A percentile compares a stretch with the other conserved stretches of the same genome.
phyloP scores from a whole-genome alignment of 2,797 vertebrate genomes.

The Hirundo rustica region DNA sequence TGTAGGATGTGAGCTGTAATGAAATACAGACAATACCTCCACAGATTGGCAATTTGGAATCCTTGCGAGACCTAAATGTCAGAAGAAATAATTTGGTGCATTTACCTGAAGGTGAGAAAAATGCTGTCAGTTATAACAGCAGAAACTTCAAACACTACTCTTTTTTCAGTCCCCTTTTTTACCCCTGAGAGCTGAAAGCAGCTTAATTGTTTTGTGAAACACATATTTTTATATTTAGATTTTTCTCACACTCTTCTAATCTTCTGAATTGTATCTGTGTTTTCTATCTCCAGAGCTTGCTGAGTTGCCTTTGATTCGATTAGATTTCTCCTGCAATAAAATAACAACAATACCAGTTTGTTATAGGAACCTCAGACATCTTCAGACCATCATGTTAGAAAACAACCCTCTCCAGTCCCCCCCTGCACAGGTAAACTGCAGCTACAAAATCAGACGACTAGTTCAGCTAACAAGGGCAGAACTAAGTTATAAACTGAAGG shows the following conservation, averaged over 20 bases:
- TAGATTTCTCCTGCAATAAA: slow-evolving; percentile 98
- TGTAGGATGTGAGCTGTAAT: slow-evolving; percentile 96
- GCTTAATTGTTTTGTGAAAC: not conserved
- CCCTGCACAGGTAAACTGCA: slow-evolving; percentile 88
- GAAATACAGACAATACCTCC: slow-evolving; percentile 93
- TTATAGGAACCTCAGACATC: slow-evolving; percentile 88
- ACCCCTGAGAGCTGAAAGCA: not conserved
- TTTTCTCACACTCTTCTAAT: not conserved
- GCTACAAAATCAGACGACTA: not conserved
- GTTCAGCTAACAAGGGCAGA: not conserved
- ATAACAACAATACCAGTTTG: slow-evolving; percentile 91
- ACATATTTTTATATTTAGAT: not conserved
- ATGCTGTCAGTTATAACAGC: not conserved
- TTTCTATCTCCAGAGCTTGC: slow-evolving; percentile 83
- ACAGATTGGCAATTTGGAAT: slow-evolving; percentile 89
- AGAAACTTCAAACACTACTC: not conserved
- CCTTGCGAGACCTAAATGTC: slow-evolving; percentile 91
- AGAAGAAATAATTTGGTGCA: slow-evolving; percentile 91
- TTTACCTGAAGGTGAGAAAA: slow-evolving; percentile 86
- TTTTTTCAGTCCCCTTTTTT: not conserved
- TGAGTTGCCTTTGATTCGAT: slow-evolving; percentile 90
- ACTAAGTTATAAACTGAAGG: not conserved
- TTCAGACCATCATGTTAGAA: slow-evolving; percentile 92
- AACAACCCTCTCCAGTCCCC: slow-evolving; percentile 95
- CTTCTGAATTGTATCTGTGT: slow-evolving; percentile 12